Conservation (phyloP, 2,797 vertebrate species). For the Oreonectes daqikongensis region DNA sequence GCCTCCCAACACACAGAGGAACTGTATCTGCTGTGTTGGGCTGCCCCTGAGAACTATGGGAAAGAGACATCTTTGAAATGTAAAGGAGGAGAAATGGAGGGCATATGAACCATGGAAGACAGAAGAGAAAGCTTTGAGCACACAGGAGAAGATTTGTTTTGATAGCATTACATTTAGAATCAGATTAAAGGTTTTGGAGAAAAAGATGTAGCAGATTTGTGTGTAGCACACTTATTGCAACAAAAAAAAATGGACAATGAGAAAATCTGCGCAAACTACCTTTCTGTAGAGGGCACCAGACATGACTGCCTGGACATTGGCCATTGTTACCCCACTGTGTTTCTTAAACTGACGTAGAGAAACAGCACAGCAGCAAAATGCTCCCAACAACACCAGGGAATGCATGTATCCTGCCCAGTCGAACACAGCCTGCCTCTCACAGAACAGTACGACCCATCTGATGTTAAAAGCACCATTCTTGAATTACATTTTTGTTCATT, state of each 20-base stretch:
- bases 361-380: constrained; percentile 62
- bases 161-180: neutral
- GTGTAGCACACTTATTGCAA: no score
- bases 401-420: constrained; percentile 60
- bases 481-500: neutral
- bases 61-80: constrained; percentile 65
- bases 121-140: no score
- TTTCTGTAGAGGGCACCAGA: constrained; percentile 71
- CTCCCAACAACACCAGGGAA: constrained; percentile 60
- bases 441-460: constrained; percentile 65
- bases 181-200: neutral
- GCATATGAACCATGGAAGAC: neutral
- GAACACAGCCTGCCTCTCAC: constrained; percentile 56
- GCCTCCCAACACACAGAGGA: constrained; percentile 69
- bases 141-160: no score
- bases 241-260: neutral
- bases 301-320: constrained; percentile 67
- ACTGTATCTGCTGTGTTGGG: constrained; percentile 64
- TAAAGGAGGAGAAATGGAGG: constrained; percentile 21
- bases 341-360: constrained; percentile 64
- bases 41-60: constrained; percentile 59
- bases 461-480: neutral
- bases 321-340: constrained; percentile 64
- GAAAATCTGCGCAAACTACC: constrained; percentile 53
- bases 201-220: neutral